These are phyloP conservation scores for Helicoverpa armigera DNA, from an alignment of 1,140 invertebrate species.

Conservation along the genomic window DNA sequence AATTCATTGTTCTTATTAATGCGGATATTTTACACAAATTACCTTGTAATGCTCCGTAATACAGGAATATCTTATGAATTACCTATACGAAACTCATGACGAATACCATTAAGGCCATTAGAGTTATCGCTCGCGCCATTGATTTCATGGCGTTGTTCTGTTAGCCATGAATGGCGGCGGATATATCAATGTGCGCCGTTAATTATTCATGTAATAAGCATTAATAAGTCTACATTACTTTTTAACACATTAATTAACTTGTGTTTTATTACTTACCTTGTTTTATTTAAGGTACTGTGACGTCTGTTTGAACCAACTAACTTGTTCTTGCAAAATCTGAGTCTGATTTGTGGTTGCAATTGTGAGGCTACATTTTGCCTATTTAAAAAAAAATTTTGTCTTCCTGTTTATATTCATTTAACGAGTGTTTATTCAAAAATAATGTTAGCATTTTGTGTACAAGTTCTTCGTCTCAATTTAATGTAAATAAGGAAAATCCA, in stretches of 20 bases:
- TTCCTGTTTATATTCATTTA: constrained; percentile 9
- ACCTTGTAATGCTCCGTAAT: neutral
- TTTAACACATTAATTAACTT: neutral
- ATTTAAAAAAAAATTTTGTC: neutral
- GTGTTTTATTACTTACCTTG: too few relatives aligned
- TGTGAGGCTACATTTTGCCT: too few relatives aligned
- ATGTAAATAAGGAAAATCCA: constrained; percentile 37
- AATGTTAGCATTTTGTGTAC: neutral
- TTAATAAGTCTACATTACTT: neutral
- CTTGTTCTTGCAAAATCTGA: too few relatives aligned
- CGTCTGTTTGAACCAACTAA: too few relatives aligned
- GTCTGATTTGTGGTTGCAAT: too few relatives aligned
- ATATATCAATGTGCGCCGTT: neutral
- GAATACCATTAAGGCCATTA: constrained; percentile 30
- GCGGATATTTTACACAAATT: constrained; percentile 2
- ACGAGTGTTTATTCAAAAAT: neutral
- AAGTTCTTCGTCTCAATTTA: neutral
- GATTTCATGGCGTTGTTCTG: constrained; percentile 22
- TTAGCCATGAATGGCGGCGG: constrained; percentile 29
- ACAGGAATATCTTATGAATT: constrained; percentile 42
- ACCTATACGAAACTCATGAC: constrained; percentile 4
- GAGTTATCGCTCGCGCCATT: constrained; percentile 33
- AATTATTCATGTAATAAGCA: constrained; percentile 6
- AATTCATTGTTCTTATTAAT: neutral
- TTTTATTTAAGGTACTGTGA: too few relatives aligned